Evolutionary conservation across 2,113 vertebrate genomes (phyloP).

Genomic region (Lampris incognitus): DNA sequence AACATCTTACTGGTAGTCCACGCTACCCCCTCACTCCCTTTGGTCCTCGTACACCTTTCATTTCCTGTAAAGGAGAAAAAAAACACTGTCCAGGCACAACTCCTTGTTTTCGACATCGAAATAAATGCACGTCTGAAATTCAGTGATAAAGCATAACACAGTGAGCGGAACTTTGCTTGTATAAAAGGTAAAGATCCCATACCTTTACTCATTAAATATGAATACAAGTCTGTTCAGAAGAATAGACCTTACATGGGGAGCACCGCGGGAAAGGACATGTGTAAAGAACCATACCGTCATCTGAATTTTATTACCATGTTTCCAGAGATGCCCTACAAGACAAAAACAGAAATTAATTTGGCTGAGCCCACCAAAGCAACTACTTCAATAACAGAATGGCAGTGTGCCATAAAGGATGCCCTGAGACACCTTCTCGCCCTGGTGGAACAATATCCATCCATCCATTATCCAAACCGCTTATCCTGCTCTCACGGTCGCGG

Average conservation of each 20-base stretch:
- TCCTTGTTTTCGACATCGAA: neutral
- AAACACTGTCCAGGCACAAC: neutral
- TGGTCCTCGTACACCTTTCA: slow-evolving; percentile 73
- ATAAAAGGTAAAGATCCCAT: too few species aligned
- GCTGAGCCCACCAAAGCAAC: neutral
- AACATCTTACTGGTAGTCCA: slow-evolving; percentile 74
- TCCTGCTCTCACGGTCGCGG: too few species aligned
- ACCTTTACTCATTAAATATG: too few species aligned
- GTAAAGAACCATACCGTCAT: neutral
- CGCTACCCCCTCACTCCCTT: slow-evolving; percentile 77
- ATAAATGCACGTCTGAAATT: neutral
- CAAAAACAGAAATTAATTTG: slow-evolving; percentile 12
- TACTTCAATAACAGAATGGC: slow-evolving; percentile 1
- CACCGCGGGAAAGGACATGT: too few species aligned
- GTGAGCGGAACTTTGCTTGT: too few species aligned
- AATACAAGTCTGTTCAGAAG: rapidly evolving
- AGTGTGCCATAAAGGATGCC: slow-evolving; percentile 69
- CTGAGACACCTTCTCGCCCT: slow-evolving; percentile 65
- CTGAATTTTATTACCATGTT: slow-evolving; percentile 66
- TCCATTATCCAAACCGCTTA: too few species aligned
- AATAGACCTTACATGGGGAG: neutral
- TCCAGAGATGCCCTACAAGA: slow-evolving; percentile 75
- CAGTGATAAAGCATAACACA: too few species aligned
- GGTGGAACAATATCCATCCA: slow-evolving; percentile 45
- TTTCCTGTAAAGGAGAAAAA: slow-evolving; percentile 65